Evolutionary conservation across 2,113 vertebrate genomes (phyloP), one percentile per base, ranked within the genome.

Genomic region (Mungos mungo): DNA sequence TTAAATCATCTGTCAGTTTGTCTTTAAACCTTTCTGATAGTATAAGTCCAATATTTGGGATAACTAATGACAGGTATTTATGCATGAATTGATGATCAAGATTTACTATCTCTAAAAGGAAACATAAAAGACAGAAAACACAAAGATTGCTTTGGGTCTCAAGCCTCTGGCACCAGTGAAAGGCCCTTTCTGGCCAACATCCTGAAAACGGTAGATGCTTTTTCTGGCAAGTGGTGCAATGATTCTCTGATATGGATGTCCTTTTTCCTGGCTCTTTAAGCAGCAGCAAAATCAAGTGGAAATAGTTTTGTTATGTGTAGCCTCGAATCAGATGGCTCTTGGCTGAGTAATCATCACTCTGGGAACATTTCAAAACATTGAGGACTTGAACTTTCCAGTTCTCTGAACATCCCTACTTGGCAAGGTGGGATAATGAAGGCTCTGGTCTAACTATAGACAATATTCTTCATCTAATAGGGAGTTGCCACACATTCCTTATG

Each of bases 211-310:
- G 47, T 23, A 25, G 66, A 76, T 92, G 50, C 76, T 92, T 90
- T 93, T 93, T 77, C 69, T 93, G 71, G 88, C 52, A 63, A 81
- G 29, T 31, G 23, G 57, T 65, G 63, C 8, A 3, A 57, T 57
- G 83, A 76, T 71, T 92, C 68, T 95, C 38, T 76, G 71, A 85
- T 79, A 94, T 0, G 15, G 21, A 15, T 88, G 81, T 86, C 71
- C 81, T 94, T 92, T 96, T 89, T 47, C 50, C 31, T 95, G 88
- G 21, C 29, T 96, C 15, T 93, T 93, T 68, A 94, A 90, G 96
- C 63, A 69, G 60, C 50, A 83, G 63, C 91, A 95, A 83, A 96
- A 80, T 92, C 52, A 92, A 97, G 21, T 89, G 72, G 63, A 95
- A 96, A 63, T 65, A 92, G 45, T 31, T 93, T 95, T 88, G 79